Percentiles rank a stretch among this genome's conserved stretches.
phyloP scores from a whole-genome alignment of 2,888 invertebrate genomes.

The Mallateleia sp. region DNA sequence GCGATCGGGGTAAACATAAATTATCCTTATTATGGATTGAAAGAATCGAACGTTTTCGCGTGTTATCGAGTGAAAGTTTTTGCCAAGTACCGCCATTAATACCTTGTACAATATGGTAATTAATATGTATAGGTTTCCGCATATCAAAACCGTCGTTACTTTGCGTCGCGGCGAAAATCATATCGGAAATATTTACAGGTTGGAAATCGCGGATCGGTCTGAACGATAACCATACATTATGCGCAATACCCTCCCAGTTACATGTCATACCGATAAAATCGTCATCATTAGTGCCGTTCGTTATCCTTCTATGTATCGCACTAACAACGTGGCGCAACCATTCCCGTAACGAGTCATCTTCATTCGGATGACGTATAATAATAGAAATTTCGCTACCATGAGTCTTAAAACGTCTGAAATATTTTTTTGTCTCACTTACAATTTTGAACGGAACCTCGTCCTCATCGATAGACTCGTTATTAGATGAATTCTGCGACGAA shows the following conservation, averaged over 20 bases:
- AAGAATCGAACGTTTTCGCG: not conserved
- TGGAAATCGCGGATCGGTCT: not conserved
- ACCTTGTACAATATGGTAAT: not conserved
- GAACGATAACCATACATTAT: not conserved
- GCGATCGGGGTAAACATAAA: not conserved
- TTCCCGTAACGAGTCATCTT: too few species aligned
- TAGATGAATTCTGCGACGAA: too few species aligned
- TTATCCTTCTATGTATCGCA: not conserved
- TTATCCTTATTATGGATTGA: not conserved
- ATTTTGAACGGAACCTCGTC: too few species aligned
- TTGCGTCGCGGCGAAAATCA: not conserved
- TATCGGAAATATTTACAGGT: not conserved
- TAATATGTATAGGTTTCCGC: not conserved
- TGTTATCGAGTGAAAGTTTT: not conserved
- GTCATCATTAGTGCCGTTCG: not conserved
- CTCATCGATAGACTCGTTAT: too few species aligned
- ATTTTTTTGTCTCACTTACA: not conserved
- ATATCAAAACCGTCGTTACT: not conserved
- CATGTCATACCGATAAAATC: not conserved
- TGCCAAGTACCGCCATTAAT: not conserved
- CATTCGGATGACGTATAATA: not conserved
- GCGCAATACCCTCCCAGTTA: not conserved
- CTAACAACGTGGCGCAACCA: not conserved
- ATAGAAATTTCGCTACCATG: not conserved
- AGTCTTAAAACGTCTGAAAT: not conserved